These are phyloP conservation scores for Zenarchopterus dispar DNA, from an alignment of 2,797 vertebrate genomes.

Conservation along the genomic window DNA sequence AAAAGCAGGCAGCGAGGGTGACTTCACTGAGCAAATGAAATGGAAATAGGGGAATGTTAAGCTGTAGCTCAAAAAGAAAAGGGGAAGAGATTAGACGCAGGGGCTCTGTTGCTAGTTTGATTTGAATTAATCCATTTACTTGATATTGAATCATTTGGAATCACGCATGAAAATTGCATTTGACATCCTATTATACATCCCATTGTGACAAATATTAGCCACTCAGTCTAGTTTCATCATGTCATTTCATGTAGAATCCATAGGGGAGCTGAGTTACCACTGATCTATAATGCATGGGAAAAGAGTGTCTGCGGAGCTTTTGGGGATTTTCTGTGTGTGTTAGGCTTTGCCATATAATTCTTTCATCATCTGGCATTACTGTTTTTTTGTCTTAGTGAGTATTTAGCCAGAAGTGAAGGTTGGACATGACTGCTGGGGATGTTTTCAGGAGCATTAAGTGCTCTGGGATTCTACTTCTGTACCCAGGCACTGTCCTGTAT, in stretches of 20 bases:
- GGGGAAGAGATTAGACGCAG: conserved; percentile 47
- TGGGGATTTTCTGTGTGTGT: conserved; percentile 58
- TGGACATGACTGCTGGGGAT: conserved; percentile 61
- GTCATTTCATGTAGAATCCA: conserved; percentile 55
- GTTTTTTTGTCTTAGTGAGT: conserved; percentile 50
- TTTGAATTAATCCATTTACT: conserved; percentile 58
- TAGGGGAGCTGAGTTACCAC: conserved; percentile 60
- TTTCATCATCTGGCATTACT: conserved; percentile 65
- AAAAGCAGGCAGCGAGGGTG: conserved; percentile 26
- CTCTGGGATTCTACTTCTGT: conserved; percentile 48
- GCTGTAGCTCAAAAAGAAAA: conserved; percentile 49
- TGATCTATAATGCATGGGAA: conserved; percentile 72
- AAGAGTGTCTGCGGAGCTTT: conserved; percentile 56
- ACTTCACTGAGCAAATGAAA: conserved; percentile 42
- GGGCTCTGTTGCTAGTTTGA: conserved; percentile 51
- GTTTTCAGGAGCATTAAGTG: conserved; percentile 64
- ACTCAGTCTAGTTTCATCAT: conserved; percentile 49
- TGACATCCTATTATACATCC: conserved; percentile 50
- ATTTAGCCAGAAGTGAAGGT: conserved; percentile 69
- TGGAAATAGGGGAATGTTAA: conserved; percentile 48
- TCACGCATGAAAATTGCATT: conserved; percentile 45
- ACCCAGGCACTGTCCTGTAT: conserved; percentile 52
- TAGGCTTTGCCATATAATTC: conserved; percentile 69
- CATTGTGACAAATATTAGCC: conserved; percentile 63
- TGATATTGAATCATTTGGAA: conserved; percentile 57